phyloP scores from a whole-genome alignment of 1,140 invertebrate species.

The Argopecten irradians region DNA sequence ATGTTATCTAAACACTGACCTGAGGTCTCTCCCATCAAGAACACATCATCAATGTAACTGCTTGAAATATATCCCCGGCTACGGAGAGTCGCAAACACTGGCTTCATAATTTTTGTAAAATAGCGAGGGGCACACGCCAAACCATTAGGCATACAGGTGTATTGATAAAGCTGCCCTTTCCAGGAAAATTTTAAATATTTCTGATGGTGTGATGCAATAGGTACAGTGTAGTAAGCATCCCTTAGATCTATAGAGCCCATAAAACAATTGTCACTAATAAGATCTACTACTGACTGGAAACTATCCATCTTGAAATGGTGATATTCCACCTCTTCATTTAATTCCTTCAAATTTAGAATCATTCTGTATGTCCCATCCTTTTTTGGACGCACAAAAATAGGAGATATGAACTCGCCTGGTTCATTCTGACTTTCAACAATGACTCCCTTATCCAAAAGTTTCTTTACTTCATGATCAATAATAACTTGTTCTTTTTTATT shows the following conservation, averaged over 20 bases:
- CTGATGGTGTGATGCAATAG: conserved; percentile 37
- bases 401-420: conserved; percentile 48
- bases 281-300: conserved; percentile 42
- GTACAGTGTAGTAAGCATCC: conserved; percentile 54
- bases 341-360: conserved; percentile 56
- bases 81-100: neutral
- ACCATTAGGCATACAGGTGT: conserved; percentile 54
- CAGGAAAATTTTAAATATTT: conserved; percentile 52
- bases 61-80: neutral
- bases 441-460: conserved; percentile 35
- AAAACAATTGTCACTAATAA: conserved; percentile 53
- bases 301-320: conserved; percentile 65
- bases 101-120: conserved; percentile 50
- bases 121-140: conserved; percentile 29
- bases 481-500: neutral
- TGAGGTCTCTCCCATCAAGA: neutral
- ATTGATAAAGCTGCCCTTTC: conserved; percentile 43
- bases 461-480: conserved; percentile 38
- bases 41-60: neutral
- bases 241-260: conserved; percentile 56
- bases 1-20: neutral
- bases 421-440: conserved; percentile 39
- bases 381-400: conserved; percentile 56
- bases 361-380: conserved; percentile 53
- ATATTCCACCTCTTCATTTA: conserved; percentile 56